Evolutionary conservation across 2,888 invertebrate species (phyloP).

Genomic region (Synanthedon vespiformis): DNA sequence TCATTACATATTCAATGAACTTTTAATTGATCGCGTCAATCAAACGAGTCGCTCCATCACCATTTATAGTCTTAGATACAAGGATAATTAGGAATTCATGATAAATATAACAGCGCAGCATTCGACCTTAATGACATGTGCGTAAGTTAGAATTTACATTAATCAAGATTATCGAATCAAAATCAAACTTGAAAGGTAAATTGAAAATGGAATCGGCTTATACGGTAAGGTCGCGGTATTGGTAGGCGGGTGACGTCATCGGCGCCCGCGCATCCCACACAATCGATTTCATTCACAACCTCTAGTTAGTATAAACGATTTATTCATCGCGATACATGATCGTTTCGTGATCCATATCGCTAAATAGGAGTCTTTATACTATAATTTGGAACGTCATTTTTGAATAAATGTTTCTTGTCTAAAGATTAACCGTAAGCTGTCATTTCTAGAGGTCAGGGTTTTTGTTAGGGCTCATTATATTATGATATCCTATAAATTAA

Average conservation of each 20-base stretch:
- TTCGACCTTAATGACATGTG: not conserved
- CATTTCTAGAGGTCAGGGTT: not conserved
- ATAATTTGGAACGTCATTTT: constrained; percentile 2
- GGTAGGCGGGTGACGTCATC: constrained; percentile 34
- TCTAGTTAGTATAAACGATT: constrained; percentile 38
- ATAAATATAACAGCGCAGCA: not conserved
- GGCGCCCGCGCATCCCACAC: constrained; percentile 51
- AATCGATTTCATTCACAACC: constrained; percentile 31
- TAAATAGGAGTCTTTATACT: constrained; percentile 23
- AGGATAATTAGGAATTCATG: constrained; percentile 5
- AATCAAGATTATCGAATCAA: not conserved
- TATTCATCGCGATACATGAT: constrained; percentile 40
- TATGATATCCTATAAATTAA: no score
- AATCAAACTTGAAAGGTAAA: constrained; percentile 5
- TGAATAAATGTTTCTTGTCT: not conserved
- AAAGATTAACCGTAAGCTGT: not conserved
- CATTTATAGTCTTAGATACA: constrained; percentile 16
- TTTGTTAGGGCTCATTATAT: no score
- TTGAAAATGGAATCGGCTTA: constrained; percentile 25
- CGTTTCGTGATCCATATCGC: constrained; percentile 26
- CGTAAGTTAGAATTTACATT: not conserved
- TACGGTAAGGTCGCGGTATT: constrained; percentile 24
- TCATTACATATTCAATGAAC: not conserved
- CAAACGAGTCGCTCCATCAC: constrained; percentile 12
- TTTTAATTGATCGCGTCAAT: constrained; percentile 14